Evolutionary conservation across 2,797 vertebrate genomes (phyloP).

Genomic region (Leptoclinus maculatus): DNA sequence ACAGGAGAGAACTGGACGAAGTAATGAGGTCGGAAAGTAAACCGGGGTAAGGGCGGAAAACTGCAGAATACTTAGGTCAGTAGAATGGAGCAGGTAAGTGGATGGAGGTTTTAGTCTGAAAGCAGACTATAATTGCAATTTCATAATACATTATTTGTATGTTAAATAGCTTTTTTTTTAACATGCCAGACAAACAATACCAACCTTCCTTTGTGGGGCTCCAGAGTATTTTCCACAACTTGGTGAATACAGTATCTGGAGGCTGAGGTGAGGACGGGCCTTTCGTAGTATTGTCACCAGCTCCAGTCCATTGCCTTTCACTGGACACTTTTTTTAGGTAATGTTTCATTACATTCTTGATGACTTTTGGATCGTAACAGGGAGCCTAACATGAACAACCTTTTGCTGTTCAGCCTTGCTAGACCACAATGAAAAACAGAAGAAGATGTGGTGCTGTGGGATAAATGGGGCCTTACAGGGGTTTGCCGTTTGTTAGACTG

Average conservation of each 20-base stretch:
- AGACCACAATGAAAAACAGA: not conserved
- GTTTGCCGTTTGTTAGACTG: constrained; percentile 27
- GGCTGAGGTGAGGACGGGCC: not conserved
- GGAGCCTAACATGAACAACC: not conserved
- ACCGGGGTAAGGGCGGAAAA: constrained; percentile 37
- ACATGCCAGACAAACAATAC: constrained; percentile 37
- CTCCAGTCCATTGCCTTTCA: no score
- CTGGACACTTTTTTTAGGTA: no score
- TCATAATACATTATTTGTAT: constrained; percentile 69
- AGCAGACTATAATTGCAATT: constrained; percentile 79
- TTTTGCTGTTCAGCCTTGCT: not conserved
- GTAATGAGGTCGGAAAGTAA: constrained; percentile 60
- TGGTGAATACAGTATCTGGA: not conserved
- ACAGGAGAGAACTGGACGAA: constrained; percentile 57
- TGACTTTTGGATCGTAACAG: not conserved
- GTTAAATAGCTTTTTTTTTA: constrained; percentile 68
- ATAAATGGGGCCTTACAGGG: constrained; percentile 17
- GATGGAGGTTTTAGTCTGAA: constrained; percentile 72
- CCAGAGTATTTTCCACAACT: not conserved
- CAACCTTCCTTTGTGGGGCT: constrained; percentile 2
- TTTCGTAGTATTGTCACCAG: not conserved
- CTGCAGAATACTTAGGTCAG: constrained; percentile 70
- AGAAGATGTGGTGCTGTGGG: not conserved
- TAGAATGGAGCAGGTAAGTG: constrained; percentile 69
- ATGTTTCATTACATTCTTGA: not conserved